Evolutionary conservation across 2,888 invertebrate genomes (phyloP), one percentile per base, ranked within the genome.

Genomic region (Xanthia togata): DNA sequence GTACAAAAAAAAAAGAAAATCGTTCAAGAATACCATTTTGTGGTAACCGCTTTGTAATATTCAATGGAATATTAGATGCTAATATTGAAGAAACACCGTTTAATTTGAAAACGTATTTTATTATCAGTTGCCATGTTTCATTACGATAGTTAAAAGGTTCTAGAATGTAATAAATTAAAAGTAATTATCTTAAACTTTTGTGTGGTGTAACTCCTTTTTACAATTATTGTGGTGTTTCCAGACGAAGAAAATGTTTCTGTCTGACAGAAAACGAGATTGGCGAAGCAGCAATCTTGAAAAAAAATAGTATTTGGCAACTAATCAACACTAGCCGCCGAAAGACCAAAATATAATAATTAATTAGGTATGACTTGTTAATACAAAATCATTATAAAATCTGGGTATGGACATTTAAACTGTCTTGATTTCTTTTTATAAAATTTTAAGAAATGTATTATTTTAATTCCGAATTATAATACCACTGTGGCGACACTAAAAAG

Each of bases 211-310:
- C 2, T 59, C 9, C 14, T 50, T 57, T 50, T 57, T 50, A 70
- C 17, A 44, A 64, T 55, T 57, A 64, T 55, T 57, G n/a, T 62
- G n/a, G 12, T 59, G 26, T 59, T 55, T 8, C 62, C 31, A 62
- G 41, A 85, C 14, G 17, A 85, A 78, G 63, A 81, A 81, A 81
- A 81, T 26, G 12, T 57, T 68, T 85, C 41, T 23, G 12, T 70
- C 26, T 59, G 57, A 14, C 47, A 50, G 53, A 62, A 70, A 57
- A 75, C 60, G 11, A 70, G 65, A 63, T 44, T 73, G 31, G 12
- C 3, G 4, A 47, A 59, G 12, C 44, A 47, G 44, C 44, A 59
- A 55, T 64, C 50, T 59, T 63, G n/a, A 26, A 47, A 83, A 70
- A 60, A 64, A 23, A 35, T 20, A 14, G 3, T 8, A 2, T 38